A percentile compares a stretch with the other conserved stretches of the same genome.
These are phyloP conservation scores for Furcifer pardalis DNA, from an alignment of 2,797 vertebrate species.

Conservation along the genomic window DNA sequence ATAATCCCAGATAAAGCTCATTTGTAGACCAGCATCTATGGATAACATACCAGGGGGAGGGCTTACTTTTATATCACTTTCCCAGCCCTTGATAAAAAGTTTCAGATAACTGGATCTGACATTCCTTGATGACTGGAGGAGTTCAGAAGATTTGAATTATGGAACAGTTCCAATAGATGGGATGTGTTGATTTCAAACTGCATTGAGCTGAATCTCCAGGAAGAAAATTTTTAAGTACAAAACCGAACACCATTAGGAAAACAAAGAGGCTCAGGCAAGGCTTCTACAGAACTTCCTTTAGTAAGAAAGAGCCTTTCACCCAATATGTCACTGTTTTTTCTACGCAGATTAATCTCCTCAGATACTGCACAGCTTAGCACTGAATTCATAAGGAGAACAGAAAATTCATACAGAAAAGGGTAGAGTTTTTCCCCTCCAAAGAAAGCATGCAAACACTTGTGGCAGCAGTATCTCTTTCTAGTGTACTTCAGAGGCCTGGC, in stretches of 20 bases:
- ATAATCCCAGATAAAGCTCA: too few relatives aligned
- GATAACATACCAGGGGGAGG: too few relatives aligned
- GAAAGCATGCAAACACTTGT: background rate
- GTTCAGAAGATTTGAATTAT: background rate
- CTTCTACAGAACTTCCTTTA: background rate
- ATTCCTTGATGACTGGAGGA: background rate
- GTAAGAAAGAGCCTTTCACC: constrained; percentile 19
- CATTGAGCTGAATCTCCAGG: background rate
- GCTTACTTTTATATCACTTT: too few relatives aligned
- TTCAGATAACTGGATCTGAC: background rate
- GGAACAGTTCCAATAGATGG: background rate
- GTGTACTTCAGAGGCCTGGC: background rate
- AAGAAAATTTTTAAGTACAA: background rate
- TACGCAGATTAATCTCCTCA: constrained; percentile 8
- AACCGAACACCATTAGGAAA: background rate
- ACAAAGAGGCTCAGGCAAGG: constrained; percentile 3
- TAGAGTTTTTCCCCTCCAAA: background rate
- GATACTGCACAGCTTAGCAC: background rate
- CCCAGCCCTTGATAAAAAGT: constrained; percentile 2
- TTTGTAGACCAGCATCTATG: too few relatives aligned
- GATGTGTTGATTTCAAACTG: constrained; percentile 11
- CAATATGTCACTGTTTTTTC: constrained; percentile 6
- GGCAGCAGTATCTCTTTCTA: background rate
- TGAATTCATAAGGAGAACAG: background rate
- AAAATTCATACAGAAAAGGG: background rate